These are phyloP conservation scores for Leptura quadrifasciata DNA, from an alignment of 2,888 invertebrate genomes.

Conservation along the genomic window DNA sequence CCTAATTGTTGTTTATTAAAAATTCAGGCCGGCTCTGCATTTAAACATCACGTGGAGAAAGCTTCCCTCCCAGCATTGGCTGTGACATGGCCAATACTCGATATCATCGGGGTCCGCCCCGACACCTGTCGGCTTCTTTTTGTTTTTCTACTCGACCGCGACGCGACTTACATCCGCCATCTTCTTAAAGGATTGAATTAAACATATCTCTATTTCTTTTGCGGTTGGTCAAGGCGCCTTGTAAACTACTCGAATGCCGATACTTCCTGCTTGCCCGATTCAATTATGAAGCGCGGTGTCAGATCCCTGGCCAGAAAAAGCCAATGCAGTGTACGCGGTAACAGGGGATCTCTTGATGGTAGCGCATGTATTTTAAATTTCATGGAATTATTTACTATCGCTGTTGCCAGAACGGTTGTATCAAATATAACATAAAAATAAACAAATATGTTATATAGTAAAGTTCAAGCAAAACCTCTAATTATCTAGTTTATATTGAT, in stretches of 20 bases:
- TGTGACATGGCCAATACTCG: conserved; percentile 68
- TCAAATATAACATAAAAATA: no score
- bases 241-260: conserved; percentile 29
- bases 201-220: conserved; percentile 58
- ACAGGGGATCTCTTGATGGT: not conserved
- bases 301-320: not conserved
- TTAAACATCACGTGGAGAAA: conserved; percentile 36
- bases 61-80: conserved; percentile 64
- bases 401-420: not conserved
- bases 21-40: conserved; percentile 15
- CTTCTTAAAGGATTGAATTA: conserved; percentile 65
- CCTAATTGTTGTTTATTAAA: not conserved
- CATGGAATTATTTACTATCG: not conserved
- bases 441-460: no score
- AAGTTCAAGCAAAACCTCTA: no score
- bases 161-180: conserved; percentile 58
- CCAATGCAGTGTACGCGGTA: not conserved
- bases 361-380: not conserved
- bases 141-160: conserved; percentile 58
- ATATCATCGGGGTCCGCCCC: conserved; percentile 58
- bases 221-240: conserved; percentile 55
- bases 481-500: no score
- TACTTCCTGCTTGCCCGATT: conserved; percentile 12
- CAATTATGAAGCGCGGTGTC: conserved; percentile 14
- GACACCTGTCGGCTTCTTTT: conserved; percentile 66